phyloP scores from a whole-genome alignment of 2,113 vertebrate genomes.

The Centropus unirufus region DNA sequence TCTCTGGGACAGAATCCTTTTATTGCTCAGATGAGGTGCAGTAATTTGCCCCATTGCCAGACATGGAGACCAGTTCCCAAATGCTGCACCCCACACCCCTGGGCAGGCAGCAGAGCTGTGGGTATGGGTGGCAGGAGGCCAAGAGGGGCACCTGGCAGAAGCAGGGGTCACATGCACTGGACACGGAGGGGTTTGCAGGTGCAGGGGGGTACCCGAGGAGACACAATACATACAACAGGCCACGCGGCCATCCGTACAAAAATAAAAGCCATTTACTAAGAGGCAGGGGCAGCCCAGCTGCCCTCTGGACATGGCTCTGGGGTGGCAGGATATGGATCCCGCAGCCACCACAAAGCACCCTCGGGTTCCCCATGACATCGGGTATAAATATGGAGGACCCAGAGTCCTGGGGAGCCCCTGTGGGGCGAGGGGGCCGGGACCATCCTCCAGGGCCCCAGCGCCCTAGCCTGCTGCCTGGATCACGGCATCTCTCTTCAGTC shows the following conservation, averaged over 20 bases:
- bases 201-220: neutral
- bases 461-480: neutral
- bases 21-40: conserved; percentile 51
- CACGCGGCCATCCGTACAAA: conserved; percentile 13
- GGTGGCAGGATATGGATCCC: neutral
- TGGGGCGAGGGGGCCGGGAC: neutral
- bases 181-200: neutral
- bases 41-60: neutral
- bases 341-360: neutral
- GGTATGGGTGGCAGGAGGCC: neutral
- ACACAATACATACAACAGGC: conserved; percentile 15
- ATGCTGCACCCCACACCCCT: neutral
- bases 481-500: neutral
- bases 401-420: neutral
- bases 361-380: neutral
- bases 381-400: neutral
- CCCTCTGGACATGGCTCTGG: conserved; percentile 22
- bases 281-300: conserved; percentile 56
- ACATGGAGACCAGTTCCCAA: neutral
- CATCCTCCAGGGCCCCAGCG: neutral
- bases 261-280: conserved; percentile 69
- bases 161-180: neutral
- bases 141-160: neutral
- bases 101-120: neutral
- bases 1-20: conserved; percentile 64